Evolutionary conservation across 2,113 vertebrate species (phyloP), one percentile per base, ranked within the genome.

Genomic region (Apaloderma vittatum): DNA sequence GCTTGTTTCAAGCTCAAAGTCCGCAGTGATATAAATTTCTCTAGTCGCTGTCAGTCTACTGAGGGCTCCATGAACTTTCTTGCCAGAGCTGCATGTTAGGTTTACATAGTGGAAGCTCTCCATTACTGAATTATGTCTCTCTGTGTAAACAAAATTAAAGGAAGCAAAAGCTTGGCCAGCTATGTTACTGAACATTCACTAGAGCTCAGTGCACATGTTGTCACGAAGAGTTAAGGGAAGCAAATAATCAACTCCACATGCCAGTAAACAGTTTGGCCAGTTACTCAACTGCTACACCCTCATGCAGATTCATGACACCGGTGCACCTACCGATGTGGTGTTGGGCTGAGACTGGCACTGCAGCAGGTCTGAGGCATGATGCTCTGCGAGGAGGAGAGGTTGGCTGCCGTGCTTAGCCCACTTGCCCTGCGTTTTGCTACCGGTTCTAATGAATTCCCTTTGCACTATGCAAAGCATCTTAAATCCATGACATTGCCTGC

Each of bases 31-130:
- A 87, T 99, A 98, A 75, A 98, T 98, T 95, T 99, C 98, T 95
- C 98, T 98, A 77, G 98, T 97, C 2, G 98, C 52, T 9, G 98
- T 97, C 52, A 98, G 98, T 90, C 98, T 98, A 88, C 99, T 98
- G 43, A 98, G 97, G 90, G 98, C 97, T 97, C 98, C 99, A 3
- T 97, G 98, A 36, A n/a, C 92, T 78, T 98, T 98, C 95, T 97
- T 98, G 21, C 98, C 97, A 11, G 99, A 98, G 94, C 96, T 98
- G 98, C 99, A 99, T 66, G 98, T 99, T 95, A 99, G 98, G 97
- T 99, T 99, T 97, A 99, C 98, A 65, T 99, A 99, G 97, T 96
- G 99, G 98, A 99, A 98, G 58, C 98, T 99, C 98, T 99, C 99
- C 81, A 98, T 99, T 97, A 99, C 96, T 95, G 98, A 98, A 88